Percentiles rank a stretch among this genome's conserved stretches.
Evolutionary conservation across 2,888 invertebrate genomes (phyloP).

Genomic region (Micropterix aruncella): DNA sequence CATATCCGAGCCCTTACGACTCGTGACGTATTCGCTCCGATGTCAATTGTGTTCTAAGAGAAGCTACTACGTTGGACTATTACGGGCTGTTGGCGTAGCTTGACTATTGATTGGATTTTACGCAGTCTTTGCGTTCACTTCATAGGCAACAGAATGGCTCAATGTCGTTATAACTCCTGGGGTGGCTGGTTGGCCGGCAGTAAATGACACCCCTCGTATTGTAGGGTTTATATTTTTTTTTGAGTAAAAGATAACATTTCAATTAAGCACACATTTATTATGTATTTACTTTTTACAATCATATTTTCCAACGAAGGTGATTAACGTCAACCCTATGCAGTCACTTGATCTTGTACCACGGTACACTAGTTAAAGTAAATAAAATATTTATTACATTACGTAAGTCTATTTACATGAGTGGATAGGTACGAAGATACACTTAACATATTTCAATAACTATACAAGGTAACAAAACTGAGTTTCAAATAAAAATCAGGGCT

Average conservation of each 20-base stretch:
- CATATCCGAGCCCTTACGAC: too few relatives aligned
- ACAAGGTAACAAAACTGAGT: conserved; percentile 9
- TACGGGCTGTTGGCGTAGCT: too few relatives aligned
- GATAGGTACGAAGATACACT: conserved; percentile 11
- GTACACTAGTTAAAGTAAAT: background rate
- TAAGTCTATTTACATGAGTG: conserved; percentile 5
- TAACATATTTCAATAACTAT: conserved; percentile 11
- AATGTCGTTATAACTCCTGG: too few relatives aligned
- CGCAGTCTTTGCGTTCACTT: too few relatives aligned
- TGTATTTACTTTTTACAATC: background rate
- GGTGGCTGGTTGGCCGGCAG: too few relatives aligned
- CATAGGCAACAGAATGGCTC: too few relatives aligned
- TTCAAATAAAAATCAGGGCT: conserved; percentile 11
- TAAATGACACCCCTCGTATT: too few relatives aligned
- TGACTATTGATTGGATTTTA: too few relatives aligned
- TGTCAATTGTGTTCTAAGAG: too few relatives aligned
- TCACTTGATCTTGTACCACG: conserved; percentile 7
- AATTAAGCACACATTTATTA: conserved; percentile 28
- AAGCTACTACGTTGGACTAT: too few relatives aligned
- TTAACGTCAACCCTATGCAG: conserved; percentile 15
- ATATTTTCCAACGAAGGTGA: conserved; percentile 8
- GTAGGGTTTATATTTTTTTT: too few relatives aligned
- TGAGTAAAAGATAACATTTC: conserved; percentile 20
- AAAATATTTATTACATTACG: conserved; percentile 10
- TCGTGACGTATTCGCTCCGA: too few relatives aligned